These are phyloP conservation scores for Thermophis baileyi DNA, from an alignment of 2,113 vertebrate genomes.

Conservation along the genomic window DNA sequence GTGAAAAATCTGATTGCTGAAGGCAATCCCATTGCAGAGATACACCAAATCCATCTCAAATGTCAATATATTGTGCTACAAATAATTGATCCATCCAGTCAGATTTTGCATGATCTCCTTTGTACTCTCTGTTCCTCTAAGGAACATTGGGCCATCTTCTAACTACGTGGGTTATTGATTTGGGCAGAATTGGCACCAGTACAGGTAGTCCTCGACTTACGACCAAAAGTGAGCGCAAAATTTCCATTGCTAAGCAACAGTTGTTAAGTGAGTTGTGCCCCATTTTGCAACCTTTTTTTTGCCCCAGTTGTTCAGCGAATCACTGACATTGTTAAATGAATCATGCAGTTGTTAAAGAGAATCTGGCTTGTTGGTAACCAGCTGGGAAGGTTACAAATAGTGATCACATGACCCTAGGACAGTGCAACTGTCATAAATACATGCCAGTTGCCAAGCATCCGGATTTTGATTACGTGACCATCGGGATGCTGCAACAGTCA, in stretches of 20 bases:
- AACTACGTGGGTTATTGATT: not conserved
- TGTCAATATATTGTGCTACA: not conserved
- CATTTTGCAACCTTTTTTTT: not conserved
- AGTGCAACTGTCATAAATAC: not conserved
- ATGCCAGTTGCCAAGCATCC: not conserved
- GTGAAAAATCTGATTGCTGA: not conserved
- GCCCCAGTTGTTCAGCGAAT: not conserved
- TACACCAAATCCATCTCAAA: not conserved
- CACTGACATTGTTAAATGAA: not conserved
- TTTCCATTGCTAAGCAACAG: not conserved
- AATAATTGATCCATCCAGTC: not conserved
- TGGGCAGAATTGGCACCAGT: not conserved
- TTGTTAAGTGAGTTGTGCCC: not conserved
- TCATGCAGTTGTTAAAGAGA: not conserved
- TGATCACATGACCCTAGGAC: not conserved
- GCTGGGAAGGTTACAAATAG: not conserved
- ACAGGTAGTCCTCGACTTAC: not conserved
- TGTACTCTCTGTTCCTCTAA: not conserved
- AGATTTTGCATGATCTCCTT: not conserved
- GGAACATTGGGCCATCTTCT: not conserved
- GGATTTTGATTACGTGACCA: not conserved
- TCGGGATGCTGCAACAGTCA: not conserved
- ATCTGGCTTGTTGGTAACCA: not conserved
- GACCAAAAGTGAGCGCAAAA: not conserved
- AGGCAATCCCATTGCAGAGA: not conserved